These are phyloP conservation scores for Eupsilia transversa DNA, from an alignment of 2,888 invertebrate genomes.

Conservation along the genomic window DNA sequence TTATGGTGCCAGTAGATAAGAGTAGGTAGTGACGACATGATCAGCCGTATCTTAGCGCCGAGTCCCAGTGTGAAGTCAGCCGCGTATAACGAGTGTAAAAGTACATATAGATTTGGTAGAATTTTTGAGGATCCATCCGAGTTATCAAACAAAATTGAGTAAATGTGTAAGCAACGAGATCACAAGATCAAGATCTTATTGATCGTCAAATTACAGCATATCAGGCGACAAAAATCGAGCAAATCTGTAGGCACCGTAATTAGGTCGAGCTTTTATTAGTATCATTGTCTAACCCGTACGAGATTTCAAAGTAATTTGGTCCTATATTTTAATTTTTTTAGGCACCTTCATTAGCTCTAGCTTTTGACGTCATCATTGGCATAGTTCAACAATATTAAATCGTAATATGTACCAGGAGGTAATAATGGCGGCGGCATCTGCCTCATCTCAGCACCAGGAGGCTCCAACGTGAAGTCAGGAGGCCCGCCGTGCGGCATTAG, in stretches of 20 bases:
- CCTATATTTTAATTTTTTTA: no score
- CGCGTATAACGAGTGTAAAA: neutral
- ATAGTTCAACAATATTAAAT: no score
- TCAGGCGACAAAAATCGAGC: neutral
- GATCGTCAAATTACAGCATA: neutral
- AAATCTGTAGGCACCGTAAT: neutral
- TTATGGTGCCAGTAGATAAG: neutral
- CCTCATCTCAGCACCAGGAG: conserved; percentile 83
- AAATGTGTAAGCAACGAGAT: neutral
- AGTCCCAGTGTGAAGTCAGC: neutral
- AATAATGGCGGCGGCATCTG: conserved; percentile 84
- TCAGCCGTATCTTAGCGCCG: neutral
- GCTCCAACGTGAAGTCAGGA: conserved; percentile 79
- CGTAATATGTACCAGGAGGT: conserved; percentile 76
- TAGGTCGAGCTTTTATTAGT: neutral
- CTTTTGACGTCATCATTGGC: no score
- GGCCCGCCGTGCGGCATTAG: conserved; percentile 46
- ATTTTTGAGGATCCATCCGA: neutral
- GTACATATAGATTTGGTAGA: neutral
- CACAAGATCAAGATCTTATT: neutral
- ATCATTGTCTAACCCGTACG: neutral
- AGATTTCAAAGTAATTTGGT: neutral
- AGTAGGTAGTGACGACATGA: neutral
- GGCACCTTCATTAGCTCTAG: no score
- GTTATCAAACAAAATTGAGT: neutral